Base-by-base conservation (phyloP, 2,113 vertebrate genomes). In the Turdus rufiventris region DNA sequence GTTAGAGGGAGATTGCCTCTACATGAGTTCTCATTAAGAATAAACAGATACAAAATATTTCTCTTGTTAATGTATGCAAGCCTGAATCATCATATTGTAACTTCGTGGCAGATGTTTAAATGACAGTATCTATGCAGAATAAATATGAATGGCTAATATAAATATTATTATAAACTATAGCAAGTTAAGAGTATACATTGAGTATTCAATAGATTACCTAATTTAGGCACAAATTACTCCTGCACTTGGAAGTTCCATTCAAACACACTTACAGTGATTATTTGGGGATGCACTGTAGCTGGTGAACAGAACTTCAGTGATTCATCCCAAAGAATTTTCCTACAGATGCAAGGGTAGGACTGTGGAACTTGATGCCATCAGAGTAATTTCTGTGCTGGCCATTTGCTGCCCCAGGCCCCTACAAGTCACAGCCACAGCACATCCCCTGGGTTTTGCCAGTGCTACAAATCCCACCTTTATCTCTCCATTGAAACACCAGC, bases 91-190 rank as follows among this genome's bases (percentile, higher is more conserved):
- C 66, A 18, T 95, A 96, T 89, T 88, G 54, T 88, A 82, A 95
- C 91, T 88, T 81, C 0, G 23, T 93, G 97, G 91, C 94, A 97
- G 91, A 88, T 88, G 88, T 96, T 95, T 84, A 91, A 94, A 80
- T 76, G 93, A 76, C 65, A 93, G 42, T 89, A 96, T 96, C 95
- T 60, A 62, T 76, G 84, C 78, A 89, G 76, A 92, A 71, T 70
- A 93, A 91, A 92, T 93, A 66, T 45, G 88, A 97, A 97, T 56
- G 90, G 70, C 65, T 61, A 31, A 77, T 92, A 58, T 76, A 90
- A 70, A 43, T 74, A 85, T 68, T 93, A 91, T 57, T 96, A 85
- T 85, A 70, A 94, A 91, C 60, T 78, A 83, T 92, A 93, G 74
- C 76, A 90, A 89, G 85, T 71, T 93, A 91, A 77, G 38, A 63